phyloP scores from a whole-genome alignment of 2,113 vertebrate species.

The Silurus glanis region DNA sequence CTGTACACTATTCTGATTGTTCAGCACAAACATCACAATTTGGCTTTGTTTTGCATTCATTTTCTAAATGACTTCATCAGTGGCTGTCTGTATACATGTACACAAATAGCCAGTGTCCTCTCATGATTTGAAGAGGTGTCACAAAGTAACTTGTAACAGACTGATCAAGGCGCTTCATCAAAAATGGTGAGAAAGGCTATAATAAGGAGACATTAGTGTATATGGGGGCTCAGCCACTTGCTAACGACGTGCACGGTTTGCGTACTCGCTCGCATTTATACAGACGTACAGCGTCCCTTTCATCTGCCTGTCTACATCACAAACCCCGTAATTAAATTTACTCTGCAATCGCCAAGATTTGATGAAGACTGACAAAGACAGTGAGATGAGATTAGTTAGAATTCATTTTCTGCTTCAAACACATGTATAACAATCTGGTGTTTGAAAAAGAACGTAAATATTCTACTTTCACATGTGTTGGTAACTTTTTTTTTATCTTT shows the following conservation, averaged over 20 bases:
- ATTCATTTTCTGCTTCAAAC: constrained; percentile 40
- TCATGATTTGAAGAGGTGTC: constrained; percentile 4
- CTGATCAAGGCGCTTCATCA: constrained; percentile 49
- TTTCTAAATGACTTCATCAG: constrained; percentile 27
- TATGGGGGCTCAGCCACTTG: constrained; percentile 65
- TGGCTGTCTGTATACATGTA: constrained; percentile 24
- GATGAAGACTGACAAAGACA: constrained; percentile 61
- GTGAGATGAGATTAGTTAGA: constrained; percentile 45
- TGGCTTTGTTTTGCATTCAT: constrained; percentile 3
- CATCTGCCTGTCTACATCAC: constrained; percentile 76
- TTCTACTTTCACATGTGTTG: neutral
- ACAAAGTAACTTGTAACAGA: constrained; percentile 8
- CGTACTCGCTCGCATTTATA: constrained; percentile 2
- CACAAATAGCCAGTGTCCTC: constrained; percentile 18
- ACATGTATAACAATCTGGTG: constrained; percentile 42
- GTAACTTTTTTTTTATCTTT: neutral
- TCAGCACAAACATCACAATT: constrained; percentile 28
- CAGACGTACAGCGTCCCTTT: constrained; percentile 68
- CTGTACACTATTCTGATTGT: constrained; percentile 35
- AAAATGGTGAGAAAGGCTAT: constrained; percentile 63
- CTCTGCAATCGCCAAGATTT: constrained; percentile 75
- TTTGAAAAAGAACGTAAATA: neutral
- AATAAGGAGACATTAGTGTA: constrained; percentile 77
- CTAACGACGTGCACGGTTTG: constrained; percentile 34
- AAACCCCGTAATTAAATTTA: constrained; percentile 80